Conservation (phyloP, 2,113 vertebrate genomes). For the Casuarius casuarius region DNA sequence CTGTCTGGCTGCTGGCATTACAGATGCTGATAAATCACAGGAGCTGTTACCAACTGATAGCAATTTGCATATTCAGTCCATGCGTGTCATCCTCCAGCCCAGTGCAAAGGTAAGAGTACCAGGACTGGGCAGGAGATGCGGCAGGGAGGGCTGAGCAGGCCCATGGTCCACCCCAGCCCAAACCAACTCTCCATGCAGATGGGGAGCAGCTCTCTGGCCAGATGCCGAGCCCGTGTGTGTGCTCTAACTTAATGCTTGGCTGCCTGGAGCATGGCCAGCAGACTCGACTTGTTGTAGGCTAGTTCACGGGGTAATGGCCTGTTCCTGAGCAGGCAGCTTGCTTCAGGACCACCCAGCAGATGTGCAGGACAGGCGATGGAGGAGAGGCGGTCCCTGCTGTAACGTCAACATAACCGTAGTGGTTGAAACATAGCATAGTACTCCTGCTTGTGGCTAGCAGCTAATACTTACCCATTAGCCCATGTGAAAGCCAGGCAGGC, state of each 20-base stretch:
- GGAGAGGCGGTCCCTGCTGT: no score
- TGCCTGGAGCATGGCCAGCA: neutral
- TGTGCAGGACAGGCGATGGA: no score
- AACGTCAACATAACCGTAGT: no score
- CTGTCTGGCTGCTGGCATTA: neutral
- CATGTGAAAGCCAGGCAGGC: no score
- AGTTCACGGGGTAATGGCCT: no score
- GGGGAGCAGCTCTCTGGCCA: neutral
- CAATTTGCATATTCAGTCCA: neutral
- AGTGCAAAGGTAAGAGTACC: no score
- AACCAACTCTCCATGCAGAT: neutral
- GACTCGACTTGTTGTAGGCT: no score
- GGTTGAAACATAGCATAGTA: no score
- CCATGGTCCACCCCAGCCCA: neutral
- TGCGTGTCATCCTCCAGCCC: neutral
- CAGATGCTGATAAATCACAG: rapidly evolving
- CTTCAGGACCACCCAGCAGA: no score
- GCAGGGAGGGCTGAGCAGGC: neutral
- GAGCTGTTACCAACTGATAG: neutral
- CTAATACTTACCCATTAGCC: no score
- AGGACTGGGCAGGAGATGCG: neutral
- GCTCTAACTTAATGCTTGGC: neutral
- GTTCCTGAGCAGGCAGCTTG: no score
- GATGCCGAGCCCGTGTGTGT: neutral
- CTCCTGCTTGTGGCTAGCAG: no score